Conservation (phyloP, 2,113 vertebrate genomes). For the Telmatochromis sp. region DNA sequence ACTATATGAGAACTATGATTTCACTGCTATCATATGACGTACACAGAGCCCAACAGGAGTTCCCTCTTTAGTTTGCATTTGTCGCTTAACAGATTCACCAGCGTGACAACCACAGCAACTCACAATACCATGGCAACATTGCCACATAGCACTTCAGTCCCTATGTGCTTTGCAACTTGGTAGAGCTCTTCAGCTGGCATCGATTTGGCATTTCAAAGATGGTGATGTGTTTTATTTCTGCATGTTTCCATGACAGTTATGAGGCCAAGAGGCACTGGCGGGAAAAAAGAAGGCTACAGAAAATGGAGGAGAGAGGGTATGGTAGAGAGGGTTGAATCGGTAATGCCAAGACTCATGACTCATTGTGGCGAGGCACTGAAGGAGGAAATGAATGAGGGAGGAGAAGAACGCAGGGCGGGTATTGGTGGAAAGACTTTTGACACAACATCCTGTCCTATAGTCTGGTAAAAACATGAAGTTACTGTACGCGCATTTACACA, state of each 20-base stretch:
- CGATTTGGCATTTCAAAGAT: background rate
- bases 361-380: constrained; percentile 27
- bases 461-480: background rate
- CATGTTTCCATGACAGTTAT: constrained; percentile 40
- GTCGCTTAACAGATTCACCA: background rate
- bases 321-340: background rate
- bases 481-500: background rate
- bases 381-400: constrained; percentile 30
- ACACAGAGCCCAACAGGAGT: background rate
- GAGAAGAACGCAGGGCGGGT: background rate
- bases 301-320: constrained; percentile 11
- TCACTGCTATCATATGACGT: background rate
- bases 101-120: background rate
- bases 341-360: constrained; percentile 49
- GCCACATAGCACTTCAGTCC: background rate
- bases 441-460: background rate
- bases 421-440: constrained; percentile 25
- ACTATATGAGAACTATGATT: background rate
- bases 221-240: constrained; percentile 3
- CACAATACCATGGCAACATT: background rate
- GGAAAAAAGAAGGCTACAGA: background rate
- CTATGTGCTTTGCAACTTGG: background rate
- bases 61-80: background rate
- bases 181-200: background rate
- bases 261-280: constrained; percentile 2